Evolutionary conservation across 2,888 invertebrate genomes (phyloP).

Genomic region (Corbicula japonica): DNA sequence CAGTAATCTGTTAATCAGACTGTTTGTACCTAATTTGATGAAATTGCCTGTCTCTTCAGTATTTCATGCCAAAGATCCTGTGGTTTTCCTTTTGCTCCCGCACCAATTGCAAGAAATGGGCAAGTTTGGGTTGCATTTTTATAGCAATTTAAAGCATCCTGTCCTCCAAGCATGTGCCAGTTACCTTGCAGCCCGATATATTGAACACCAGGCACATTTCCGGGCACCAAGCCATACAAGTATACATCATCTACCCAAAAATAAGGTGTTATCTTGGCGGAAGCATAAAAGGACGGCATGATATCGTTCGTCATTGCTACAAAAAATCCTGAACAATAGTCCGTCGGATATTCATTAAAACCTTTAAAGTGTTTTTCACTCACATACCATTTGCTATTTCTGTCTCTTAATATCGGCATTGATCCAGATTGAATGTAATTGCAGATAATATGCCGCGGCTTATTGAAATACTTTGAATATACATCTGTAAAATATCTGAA

Average conservation of each 20-base stretch:
- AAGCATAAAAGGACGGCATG: conserved; percentile 6
- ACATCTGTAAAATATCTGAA: background rate
- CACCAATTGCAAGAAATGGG: too few species aligned
- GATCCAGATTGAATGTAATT: background rate
- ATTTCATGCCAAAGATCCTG: too few species aligned
- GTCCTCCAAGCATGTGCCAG: too few species aligned
- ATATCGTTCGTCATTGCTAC: conserved; percentile 11
- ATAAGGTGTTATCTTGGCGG: conserved; percentile 10
- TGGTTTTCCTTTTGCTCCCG: too few species aligned
- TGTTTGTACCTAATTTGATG: too few species aligned
- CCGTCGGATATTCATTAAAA: background rate
- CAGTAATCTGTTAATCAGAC: too few species aligned
- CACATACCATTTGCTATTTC: conserved; percentile 6
- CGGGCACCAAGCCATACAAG: conserved; percentile 20
- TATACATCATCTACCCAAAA: conserved; percentile 20
- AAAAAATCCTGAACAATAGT: conserved; percentile 15
- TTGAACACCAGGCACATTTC: too few species aligned
- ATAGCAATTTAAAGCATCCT: too few species aligned
- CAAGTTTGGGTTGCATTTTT: too few species aligned
- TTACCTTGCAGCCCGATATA: too few species aligned
- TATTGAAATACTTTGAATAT: too few species aligned
- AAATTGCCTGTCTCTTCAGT: too few species aligned
- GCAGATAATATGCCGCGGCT: background rate
- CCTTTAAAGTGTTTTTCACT: conserved; percentile 1
- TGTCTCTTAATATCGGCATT: background rate